Percentiles rank a stretch among this genome's conserved stretches.
Conservation (phyloP, 2,797 vertebrate genomes). For the Arvicola amphibius region DNA sequence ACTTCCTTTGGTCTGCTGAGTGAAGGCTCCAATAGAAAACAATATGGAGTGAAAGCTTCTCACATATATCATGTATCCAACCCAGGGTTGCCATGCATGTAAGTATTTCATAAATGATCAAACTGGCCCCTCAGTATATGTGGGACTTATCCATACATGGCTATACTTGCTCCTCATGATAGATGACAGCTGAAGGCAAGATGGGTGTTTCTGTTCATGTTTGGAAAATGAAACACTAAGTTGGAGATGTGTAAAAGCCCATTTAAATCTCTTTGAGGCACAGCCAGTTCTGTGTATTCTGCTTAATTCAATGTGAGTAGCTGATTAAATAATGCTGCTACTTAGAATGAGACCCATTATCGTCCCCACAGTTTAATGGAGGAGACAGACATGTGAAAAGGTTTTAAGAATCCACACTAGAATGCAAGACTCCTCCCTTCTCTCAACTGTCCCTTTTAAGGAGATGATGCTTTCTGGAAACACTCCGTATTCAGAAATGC, state of each 20-base stretch:
- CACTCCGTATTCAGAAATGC: background rate
- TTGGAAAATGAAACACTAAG: background rate
- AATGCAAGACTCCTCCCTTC: background rate
- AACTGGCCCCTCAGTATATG: background rate
- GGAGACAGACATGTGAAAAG: background rate
- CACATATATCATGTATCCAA: background rate
- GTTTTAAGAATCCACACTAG: background rate
- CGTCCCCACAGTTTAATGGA: constrained; percentile 11
- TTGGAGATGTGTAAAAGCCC: background rate
- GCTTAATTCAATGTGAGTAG: background rate
- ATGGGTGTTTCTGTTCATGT: background rate
- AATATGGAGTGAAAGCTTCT: background rate
- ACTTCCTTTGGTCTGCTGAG: background rate
- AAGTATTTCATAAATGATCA: background rate
- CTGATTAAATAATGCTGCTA: constrained; percentile 6
- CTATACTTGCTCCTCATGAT: background rate
- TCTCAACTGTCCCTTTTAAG: background rate
- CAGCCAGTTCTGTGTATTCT: background rate
- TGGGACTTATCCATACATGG: background rate
- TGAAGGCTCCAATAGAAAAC: background rate
- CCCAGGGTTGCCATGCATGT: background rate
- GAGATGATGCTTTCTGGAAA: background rate
- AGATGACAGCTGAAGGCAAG: background rate
- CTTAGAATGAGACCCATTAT: background rate
- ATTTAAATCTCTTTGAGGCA: background rate